Conservation (phyloP, 1,140 invertebrate species). For the Octopus sinensis region DNA sequence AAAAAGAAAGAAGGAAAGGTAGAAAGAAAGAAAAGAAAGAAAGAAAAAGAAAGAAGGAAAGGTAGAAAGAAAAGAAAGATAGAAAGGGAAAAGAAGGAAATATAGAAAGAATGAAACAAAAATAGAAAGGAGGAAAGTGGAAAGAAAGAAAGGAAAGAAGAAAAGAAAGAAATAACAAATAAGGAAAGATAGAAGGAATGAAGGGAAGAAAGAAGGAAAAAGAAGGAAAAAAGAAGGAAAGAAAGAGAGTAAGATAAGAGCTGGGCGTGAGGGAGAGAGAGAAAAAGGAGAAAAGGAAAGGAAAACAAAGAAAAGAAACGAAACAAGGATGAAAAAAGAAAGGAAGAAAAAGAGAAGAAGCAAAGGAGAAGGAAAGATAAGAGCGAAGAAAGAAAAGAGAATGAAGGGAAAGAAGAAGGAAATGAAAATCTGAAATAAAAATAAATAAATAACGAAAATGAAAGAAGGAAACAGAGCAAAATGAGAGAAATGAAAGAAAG, state of each 20-base stretch:
- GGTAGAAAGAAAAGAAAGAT: neutral
- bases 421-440: neutral
- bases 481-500: neutral
- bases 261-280: neutral
- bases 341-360: slow-evolving; percentile 24
- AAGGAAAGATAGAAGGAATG: neutral
- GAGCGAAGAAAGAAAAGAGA: neutral
- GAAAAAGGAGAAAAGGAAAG: slow-evolving; percentile 3
- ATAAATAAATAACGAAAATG: slow-evolving; percentile 4
- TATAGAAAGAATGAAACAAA: too few species aligned
- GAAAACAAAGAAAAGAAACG: slow-evolving; percentile 12
- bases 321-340: slow-evolving; percentile 23
- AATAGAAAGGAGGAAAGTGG: slow-evolving; percentile 1
- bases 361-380: slow-evolving; percentile 26
- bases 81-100: neutral
- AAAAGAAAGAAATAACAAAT: neutral
- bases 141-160: slow-evolving; percentile 6
- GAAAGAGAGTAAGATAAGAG: neutral
- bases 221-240: neutral
- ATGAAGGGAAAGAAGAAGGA: neutral
- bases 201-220: slow-evolving; percentile 6
- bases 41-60: neutral
- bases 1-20: slow-evolving; percentile 11
- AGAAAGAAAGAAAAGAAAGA: neutral
- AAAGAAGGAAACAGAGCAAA: neutral